phyloP scores from a whole-genome alignment of 1,140 invertebrate genomes.

The Latrodectus geometricus region DNA sequence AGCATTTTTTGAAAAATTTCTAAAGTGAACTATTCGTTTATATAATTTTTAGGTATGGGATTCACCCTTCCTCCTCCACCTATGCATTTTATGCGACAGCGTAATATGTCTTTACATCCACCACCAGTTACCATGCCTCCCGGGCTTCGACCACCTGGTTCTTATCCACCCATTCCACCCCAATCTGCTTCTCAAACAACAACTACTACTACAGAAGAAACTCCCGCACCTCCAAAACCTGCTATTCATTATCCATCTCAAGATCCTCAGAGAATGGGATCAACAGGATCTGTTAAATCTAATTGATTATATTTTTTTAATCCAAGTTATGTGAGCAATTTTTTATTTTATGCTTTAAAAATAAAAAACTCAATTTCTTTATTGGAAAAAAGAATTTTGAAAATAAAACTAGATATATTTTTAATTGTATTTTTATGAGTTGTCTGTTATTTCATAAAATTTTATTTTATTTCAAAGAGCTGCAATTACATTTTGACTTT shows the following conservation, averaged over 20 bases:
- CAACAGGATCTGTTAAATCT: conserved; percentile 63
- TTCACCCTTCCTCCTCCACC: conserved; percentile 68
- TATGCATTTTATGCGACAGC: conserved; percentile 65
- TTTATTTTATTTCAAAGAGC: too few species aligned
- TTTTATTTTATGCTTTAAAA: too few species aligned
- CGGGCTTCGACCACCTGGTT: conserved; percentile 70
- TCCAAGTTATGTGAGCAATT: too few species aligned
- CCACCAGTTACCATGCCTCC: conserved; percentile 66
- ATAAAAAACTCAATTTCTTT: too few species aligned
- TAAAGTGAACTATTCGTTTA: not conserved
- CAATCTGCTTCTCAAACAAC: conserved; percentile 62
- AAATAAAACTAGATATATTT: too few species aligned
- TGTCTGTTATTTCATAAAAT: too few species aligned
- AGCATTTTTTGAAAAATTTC: too few species aligned
- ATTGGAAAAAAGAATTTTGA: too few species aligned
- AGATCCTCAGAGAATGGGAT: conserved; percentile 89
- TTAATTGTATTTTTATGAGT: too few species aligned
- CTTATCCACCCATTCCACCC: conserved; percentile 64
- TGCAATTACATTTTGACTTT: too few species aligned
- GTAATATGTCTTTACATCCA: conserved; percentile 64
- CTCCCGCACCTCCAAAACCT: conserved; percentile 63
- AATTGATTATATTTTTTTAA: too few species aligned
- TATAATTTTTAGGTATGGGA: conserved; percentile 35
- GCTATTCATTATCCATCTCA: conserved; percentile 92
- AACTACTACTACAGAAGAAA: conserved; percentile 63